Conservation (phyloP, 23 tunicate species). For the Aplidium turbinatum region DNA sequence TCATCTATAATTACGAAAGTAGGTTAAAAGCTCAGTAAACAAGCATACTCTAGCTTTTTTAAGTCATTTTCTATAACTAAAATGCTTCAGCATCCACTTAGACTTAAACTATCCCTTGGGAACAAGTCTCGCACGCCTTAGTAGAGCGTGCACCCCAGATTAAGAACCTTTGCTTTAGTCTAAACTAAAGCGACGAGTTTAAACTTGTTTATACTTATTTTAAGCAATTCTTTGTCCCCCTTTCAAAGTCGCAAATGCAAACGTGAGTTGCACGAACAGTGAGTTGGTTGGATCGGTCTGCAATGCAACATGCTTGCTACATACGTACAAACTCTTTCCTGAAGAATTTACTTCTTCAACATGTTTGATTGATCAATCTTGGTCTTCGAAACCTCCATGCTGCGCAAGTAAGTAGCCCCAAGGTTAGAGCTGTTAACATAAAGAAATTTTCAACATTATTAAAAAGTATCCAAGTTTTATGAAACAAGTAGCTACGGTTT, state of each 20-base stretch:
- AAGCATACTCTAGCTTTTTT: no score
- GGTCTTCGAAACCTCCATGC: conserved; percentile 40
- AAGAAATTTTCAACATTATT: no score
- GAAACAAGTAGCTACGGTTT: no score
- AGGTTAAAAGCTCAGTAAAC: no score
- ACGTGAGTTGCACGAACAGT: conserved; percentile 30
- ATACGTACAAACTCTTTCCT: conserved; percentile 18
- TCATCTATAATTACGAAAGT: no score
- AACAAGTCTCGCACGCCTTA: no score
- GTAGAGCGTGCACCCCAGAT: no score
- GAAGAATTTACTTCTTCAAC: conserved; percentile 21
- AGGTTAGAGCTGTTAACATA: background rate
- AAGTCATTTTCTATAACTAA: background rate
- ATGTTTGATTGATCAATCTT: conserved; percentile 19
- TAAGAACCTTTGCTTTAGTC: no score
- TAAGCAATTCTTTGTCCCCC: conserved; percentile 29
- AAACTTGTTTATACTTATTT: background rate
- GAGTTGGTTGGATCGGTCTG: conserved; percentile 16
- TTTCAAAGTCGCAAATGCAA: conserved; percentile 10
- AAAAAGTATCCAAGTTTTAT: no score
- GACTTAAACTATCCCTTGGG: no score
- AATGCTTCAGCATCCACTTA: no score
- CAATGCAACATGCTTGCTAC: conserved; percentile 20
- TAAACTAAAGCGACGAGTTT: no score
- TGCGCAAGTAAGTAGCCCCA: conserved; percentile 28